Base-by-base conservation (phyloP, 2,888 invertebrate genomes). In the Platynereis dumerilii region DNA sequence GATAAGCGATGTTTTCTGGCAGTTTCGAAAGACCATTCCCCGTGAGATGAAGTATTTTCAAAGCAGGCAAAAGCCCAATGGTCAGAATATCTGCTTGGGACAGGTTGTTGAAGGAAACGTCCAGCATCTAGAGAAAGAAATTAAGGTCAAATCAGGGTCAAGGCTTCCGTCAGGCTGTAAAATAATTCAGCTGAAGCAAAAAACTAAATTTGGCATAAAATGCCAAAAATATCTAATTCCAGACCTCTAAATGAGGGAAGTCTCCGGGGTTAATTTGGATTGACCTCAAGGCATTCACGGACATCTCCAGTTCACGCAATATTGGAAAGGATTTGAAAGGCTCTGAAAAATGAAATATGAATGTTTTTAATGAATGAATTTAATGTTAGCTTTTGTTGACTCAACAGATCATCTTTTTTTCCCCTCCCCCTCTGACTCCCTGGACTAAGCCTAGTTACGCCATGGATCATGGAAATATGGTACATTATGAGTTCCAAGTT, bases 41-140 rank as follows among this genome's bases (percentile, higher is more conserved):
- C 3, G 79, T 80, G 34, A 82, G 73, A 63, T 81, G 80, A 1
- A 84, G 76, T 34, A 80, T 77, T 59, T 76, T 76, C 2, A 84
- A 72, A 29, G 75, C 75, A 39, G 74, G 69, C 29, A 84, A 64
- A 0, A 78, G 68, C 7, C 84, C 83, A 0, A 84, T 66, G 1
- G 75, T 73, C 54, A 81, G 70, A 0, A 84, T 65, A 61, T 83
- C 82, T 15, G 80, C 78, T 26, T 76, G 75, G 17, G 79, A 77
- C 10, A 84, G 69, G 67, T 82, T 82, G 71, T 84, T 84, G 74
- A 80, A 84, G 7, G 84, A 83, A 22, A 84, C 60, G 68, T 84
- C 83, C 42, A 84, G 66, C 48, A 80, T 75, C 83, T 83, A 71
- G 15, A 73, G 71, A 24, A 7, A 42, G 17, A 55, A 5, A 27